Conservation (phyloP, 2,888 invertebrate genomes). For the Microplitis manilae region DNA sequence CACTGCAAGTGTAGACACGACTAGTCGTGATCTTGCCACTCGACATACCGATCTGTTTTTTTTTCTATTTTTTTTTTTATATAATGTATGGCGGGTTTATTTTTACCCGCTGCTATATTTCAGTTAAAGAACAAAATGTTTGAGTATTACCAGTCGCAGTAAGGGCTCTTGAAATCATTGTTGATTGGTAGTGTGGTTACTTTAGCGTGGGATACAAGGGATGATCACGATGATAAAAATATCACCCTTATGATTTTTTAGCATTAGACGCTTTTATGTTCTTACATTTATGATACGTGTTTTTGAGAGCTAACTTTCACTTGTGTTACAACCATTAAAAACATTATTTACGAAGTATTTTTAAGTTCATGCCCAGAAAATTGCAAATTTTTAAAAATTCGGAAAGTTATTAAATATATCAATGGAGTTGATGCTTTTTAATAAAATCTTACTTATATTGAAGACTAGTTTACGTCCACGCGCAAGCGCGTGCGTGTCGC, state of each 20-base stretch:
- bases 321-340: too few relatives aligned
- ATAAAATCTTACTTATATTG: too few relatives aligned
- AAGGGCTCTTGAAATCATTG: slow-evolving; percentile 4
- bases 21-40: slow-evolving; percentile 39
- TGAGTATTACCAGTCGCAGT: neutral
- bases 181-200: neutral
- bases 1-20: slow-evolving; percentile 39
- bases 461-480: too few relatives aligned
- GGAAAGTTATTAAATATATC: too few relatives aligned
- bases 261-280: slow-evolving; percentile 38
- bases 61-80: slow-evolving; percentile 1
- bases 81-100: neutral
- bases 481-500: too few relatives aligned
- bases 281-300: neutral
- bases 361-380: too few relatives aligned
- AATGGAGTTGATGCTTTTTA: too few relatives aligned
- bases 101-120: neutral
- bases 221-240: slow-evolving; percentile 51
- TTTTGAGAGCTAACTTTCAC: too few relatives aligned
- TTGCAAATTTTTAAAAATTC: too few relatives aligned
- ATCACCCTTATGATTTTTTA: slow-evolving; percentile 63
- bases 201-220: slow-evolving; percentile 9
- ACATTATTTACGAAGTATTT: too few relatives aligned
- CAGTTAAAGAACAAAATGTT: neutral
- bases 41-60: slow-evolving; percentile 23